These are phyloP conservation scores for Trissolcus japonicus DNA, from an alignment of 2,888 invertebrate species.

Conservation along the genomic window DNA sequence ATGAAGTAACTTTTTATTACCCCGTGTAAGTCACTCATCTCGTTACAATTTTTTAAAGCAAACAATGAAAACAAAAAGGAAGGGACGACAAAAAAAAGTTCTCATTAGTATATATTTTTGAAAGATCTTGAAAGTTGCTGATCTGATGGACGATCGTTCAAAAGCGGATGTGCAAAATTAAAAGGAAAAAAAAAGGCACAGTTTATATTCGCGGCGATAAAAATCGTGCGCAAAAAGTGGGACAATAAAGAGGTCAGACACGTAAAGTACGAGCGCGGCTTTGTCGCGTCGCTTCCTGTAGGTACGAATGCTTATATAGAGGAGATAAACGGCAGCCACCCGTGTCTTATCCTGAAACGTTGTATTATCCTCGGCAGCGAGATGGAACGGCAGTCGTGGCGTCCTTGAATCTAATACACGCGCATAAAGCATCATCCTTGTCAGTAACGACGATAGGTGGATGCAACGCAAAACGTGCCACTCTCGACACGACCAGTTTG, in stretches of 20 bases:
- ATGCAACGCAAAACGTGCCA: conserved; percentile 50
- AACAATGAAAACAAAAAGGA: too few species aligned
- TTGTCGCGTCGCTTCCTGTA: conserved; percentile 62
- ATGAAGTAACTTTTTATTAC: too few species aligned
- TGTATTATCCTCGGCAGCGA: conserved; percentile 75
- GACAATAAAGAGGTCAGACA: conserved; percentile 40
- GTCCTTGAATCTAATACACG: conserved; percentile 65
- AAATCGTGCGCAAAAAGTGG: conserved; percentile 33
- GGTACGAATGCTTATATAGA: conserved; percentile 58
- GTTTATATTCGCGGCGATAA: conserved; percentile 8
- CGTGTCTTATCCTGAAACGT: conserved; percentile 69
- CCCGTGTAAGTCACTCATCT: too few species aligned
- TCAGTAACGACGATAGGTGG: conserved; percentile 52
- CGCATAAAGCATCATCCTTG: conserved; percentile 58
- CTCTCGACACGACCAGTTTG: conserved; percentile 45
- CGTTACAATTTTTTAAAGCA: too few species aligned
- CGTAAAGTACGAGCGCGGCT: conserved; percentile 34
- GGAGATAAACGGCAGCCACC: conserved; percentile 63
- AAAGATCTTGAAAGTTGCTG: too few species aligned
- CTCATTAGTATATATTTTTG: too few species aligned
- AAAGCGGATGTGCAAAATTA: too few species aligned
- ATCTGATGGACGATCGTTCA: too few species aligned
- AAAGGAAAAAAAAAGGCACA: too few species aligned
- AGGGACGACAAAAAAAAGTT: too few species aligned
- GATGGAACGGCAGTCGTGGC: conserved; percentile 70